Evolutionary conservation across 2,888 invertebrate genomes (phyloP).

Genomic region (Drosophila diplacantha): DNA sequence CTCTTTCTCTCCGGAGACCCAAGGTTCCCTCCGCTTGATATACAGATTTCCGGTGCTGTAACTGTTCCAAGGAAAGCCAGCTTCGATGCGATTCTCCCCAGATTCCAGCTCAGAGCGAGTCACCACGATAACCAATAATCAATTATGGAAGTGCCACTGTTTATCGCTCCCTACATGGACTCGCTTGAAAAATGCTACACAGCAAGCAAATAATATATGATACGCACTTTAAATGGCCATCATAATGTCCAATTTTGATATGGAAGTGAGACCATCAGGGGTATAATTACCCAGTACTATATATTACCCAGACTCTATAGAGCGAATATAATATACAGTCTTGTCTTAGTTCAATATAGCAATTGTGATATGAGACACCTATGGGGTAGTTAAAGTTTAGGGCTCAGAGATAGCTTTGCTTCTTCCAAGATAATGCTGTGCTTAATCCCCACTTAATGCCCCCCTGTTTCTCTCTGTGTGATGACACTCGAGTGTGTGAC

Average conservation of each 20-base stretch:
- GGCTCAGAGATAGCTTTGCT: neutral
- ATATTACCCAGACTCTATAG: neutral
- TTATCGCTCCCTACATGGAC: slow-evolving; percentile 16
- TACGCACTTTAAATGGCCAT: neutral
- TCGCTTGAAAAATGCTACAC: neutral
- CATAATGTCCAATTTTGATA: neutral
- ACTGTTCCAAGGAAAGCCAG: slow-evolving; percentile 7
- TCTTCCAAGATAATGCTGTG: too few species aligned
- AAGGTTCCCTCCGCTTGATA: neutral
- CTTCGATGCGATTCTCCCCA: neutral
- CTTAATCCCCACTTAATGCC: neutral
- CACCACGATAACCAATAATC: slow-evolving; percentile 14
- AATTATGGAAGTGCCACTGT: slow-evolving; percentile 18
- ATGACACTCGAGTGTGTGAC: neutral
- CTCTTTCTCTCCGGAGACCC: neutral
- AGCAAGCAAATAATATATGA: neutral
- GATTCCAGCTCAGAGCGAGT: slow-evolving; percentile 3
- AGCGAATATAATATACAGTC: neutral
- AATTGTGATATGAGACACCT: neutral
- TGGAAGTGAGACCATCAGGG: neutral
- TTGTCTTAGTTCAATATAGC: neutral
- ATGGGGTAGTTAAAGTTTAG: neutral
- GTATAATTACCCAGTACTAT: neutral
- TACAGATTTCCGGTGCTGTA: neutral
- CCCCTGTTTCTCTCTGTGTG: neutral